Base-by-base conservation (phyloP, 2,113 vertebrate genomes). In the Tamias sibiricus region DNA sequence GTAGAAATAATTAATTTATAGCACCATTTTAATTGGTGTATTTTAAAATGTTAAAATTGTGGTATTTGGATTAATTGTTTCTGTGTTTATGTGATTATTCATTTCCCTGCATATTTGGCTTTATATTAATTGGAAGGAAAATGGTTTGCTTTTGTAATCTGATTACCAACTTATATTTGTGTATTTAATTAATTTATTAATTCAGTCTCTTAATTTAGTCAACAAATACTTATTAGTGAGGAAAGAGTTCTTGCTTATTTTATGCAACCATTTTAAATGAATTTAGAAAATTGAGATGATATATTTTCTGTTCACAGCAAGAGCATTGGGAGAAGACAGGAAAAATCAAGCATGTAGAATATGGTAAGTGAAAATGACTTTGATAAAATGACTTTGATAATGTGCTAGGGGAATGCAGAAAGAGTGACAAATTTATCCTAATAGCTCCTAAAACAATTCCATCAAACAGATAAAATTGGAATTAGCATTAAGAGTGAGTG, bases 1-100 rank as follows among this genome's bases (percentile, higher is more conserved):
- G 72, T 95, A 86, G 40, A 90, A 91, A 94, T 89, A 37, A 89
- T 95, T 96, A 97, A 96, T 84, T 30, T 89, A 95, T 69, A 87
- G 40, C n/a, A 59, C 42, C 89, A 32, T 12, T 94, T 89, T 96
- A 92, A 94, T 86, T 92, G 59, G 40, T 86, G 37, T 89, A 90
- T 87, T 87, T 97, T 57, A 94, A 95, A 95, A 86, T 40, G 26
- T 86, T 91, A 68, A 88, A 95, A 92, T 82, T 77, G n/a, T 66
- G 72, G 14, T 30, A 95, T 94, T 96, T 93, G 52, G n/a, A 95
- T 22, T 83, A 81, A 59, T 89, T 87, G 8, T 90, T 94, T 47
- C 42, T 91, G 52, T 68, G 7, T 32, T 93, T 84, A 89, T 74
- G 77, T 91, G 4, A 91, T 92, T 95, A 79, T 94, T 79, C 30